Evolutionary conservation across 2,797 vertebrate genomes (phyloP), one percentile per base, ranked within the genome.

Genomic region (Myoxocephalus aenaeus): DNA sequence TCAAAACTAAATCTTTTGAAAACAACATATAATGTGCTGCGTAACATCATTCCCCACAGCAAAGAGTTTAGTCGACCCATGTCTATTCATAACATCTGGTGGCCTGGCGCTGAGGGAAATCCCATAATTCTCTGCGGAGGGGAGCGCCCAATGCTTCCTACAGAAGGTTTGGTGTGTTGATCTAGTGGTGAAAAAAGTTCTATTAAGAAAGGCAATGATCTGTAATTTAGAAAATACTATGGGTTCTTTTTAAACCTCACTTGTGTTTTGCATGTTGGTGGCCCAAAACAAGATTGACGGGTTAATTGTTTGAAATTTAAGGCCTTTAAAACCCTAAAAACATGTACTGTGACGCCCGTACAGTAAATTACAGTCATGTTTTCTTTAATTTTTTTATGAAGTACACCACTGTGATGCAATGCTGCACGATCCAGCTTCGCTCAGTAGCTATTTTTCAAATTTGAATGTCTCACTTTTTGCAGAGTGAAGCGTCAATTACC

Each of bases 281-380:
- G 87, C 56, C 88, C 83, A 62, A 58, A 86, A 72, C 80, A 86
- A 70, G 65, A 74, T 58, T 79, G 80, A 66, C 58, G 77, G 64
- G 15, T 68, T 84, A 81, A 72, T 75, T 81, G 67, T 73, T 85
- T 84, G 1, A 80, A 89, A 89, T 85, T 1, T 32, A 72, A 86
- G 84, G 48, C 73, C 59, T 74, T 68, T 36, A 85, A 82, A 76
- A 42, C 53, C n/a, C 11, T 27, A 9, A 65, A 64, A 64, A 79
- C 56, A 80, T 81, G 69, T 75, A 29, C 34, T 53, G 27, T 68
- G 63, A 85, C 65, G 85, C 63, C 50, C 54, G 56, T 42, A 63
- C 22, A 70, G 58, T 75, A 75, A 84, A 89, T 75, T 75, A 44
- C 15, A 44, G 18, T 44, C 67, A 11, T 71, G 70, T 77, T 77